phyloP scores from a whole-genome alignment of 2,888 invertebrate genomes.

The Venusia cambrica region DNA sequence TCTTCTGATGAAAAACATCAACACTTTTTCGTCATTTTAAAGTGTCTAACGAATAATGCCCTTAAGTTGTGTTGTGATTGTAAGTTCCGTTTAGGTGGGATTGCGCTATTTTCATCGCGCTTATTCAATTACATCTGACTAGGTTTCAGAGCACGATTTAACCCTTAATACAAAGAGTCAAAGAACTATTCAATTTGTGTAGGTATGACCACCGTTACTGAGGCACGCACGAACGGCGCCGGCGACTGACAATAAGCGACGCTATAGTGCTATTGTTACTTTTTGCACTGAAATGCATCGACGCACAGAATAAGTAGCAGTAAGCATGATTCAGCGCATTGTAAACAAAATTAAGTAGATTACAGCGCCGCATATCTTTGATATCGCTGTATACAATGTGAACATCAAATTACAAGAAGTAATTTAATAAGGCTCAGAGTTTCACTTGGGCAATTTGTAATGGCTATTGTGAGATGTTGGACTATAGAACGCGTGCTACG shows the following conservation, averaged over 20 bases:
- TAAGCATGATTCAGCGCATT: constrained; percentile 59
- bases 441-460: constrained; percentile 42
- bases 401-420: constrained; percentile 44
- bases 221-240: constrained; percentile 61
- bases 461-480: constrained; percentile 26
- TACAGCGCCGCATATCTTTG: constrained; percentile 54
- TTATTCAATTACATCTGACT: constrained; percentile 62
- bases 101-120: constrained; percentile 26
- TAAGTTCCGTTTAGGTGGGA: constrained; percentile 2
- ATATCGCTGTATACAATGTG: constrained; percentile 52
- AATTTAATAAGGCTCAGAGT: constrained; percentile 39
- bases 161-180: too few relatives aligned
- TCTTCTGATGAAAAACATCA: too few relatives aligned
- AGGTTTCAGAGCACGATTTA: constrained; percentile 55
- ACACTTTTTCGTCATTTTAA: too few relatives aligned
- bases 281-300: constrained; percentile 72
- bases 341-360: constrained; percentile 66
- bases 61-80: too few relatives aligned
- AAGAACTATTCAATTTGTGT: constrained; percentile 71
- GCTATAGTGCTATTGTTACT: constrained; percentile 51
- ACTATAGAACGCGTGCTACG: too few relatives aligned
- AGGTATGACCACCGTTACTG: constrained; percentile 59
- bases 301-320: constrained; percentile 38
- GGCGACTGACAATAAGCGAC: constrained; percentile 39
- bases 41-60: too few relatives aligned